These are phyloP conservation scores for Carollia perspicillata DNA, from an alignment of 2,113 vertebrate genomes.

Conservation along the genomic window DNA sequence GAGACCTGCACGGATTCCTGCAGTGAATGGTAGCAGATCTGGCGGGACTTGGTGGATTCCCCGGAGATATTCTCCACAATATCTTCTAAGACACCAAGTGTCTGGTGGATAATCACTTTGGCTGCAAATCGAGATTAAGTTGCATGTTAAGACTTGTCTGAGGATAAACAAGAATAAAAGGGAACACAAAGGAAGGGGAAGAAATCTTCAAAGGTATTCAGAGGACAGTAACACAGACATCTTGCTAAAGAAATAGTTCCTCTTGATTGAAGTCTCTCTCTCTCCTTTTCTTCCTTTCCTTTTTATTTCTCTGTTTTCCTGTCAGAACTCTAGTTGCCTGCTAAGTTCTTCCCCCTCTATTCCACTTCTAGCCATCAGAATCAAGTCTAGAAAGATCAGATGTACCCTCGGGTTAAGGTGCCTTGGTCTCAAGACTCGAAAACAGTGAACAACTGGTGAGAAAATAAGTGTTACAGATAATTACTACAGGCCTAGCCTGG, in stretches of 20 bases:
- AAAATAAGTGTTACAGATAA: background rate
- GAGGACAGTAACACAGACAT: background rate
- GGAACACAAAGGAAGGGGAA: background rate
- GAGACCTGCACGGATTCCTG: conserved; percentile 98
- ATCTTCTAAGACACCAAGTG: conserved; percentile 93
- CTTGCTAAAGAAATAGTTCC: background rate
- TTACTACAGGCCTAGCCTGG: background rate
- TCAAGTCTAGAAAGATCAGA: background rate
- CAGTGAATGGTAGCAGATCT: conserved; percentile 98
- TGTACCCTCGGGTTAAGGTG: background rate
- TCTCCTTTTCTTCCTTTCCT: background rate
- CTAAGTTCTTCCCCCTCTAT: background rate
- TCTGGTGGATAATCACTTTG: conserved; percentile 94
- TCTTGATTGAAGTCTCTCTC: background rate
- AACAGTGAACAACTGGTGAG: background rate
- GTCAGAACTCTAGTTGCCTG: background rate
- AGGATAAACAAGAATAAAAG: background rate
- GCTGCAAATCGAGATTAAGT: conserved; percentile 81
- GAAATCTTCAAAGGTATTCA: background rate
- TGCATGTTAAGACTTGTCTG: background rate
- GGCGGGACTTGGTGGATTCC: conserved; percentile 96
- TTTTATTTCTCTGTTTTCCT: background rate
- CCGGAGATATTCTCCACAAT: conserved; percentile 95
- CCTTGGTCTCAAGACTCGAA: background rate
- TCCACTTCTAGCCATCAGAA: background rate